Conservation (phyloP, 2,797 vertebrate genomes). For the Caiman crocodilus region DNA sequence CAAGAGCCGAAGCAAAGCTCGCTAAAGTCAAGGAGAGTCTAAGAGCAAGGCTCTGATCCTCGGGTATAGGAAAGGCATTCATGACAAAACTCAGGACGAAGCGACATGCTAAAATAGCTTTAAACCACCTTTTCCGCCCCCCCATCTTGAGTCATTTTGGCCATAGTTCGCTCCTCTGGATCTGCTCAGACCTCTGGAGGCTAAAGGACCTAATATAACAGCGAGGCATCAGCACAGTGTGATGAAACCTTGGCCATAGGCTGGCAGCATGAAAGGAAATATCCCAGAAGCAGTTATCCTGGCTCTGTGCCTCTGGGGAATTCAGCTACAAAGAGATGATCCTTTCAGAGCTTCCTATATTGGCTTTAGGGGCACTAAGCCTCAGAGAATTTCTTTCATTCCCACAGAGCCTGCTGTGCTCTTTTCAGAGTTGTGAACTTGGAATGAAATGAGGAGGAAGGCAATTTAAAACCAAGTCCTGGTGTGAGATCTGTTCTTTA, state of each 20-base stretch:
- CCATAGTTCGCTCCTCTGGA: slow-evolving; percentile 6
- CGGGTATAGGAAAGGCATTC: slow-evolving; percentile 8
- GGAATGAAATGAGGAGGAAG: not conserved
- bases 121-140: not conserved
- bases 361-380: not conserved
- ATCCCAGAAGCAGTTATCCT: not conserved
- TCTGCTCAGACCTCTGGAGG: not conserved
- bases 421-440: not conserved
- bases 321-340: rapidly evolving
- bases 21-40: slow-evolving; percentile 24
- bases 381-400: not conserved
- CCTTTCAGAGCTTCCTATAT: rapidly evolving
- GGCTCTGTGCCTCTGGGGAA: not conserved
- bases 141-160: not conserved
- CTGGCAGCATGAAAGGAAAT: not conserved
- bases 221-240: not conserved
- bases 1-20: slow-evolving; percentile 6
- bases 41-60: not conserved
- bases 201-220: not conserved
- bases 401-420: not conserved
- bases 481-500: not conserved
- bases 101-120: slow-evolving; percentile 7
- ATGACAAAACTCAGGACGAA: not conserved
- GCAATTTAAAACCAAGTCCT: not conserved
- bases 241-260: not conserved